Conservation (phyloP, 2,797 vertebrate genomes). For the Scleropages formosus region DNA sequence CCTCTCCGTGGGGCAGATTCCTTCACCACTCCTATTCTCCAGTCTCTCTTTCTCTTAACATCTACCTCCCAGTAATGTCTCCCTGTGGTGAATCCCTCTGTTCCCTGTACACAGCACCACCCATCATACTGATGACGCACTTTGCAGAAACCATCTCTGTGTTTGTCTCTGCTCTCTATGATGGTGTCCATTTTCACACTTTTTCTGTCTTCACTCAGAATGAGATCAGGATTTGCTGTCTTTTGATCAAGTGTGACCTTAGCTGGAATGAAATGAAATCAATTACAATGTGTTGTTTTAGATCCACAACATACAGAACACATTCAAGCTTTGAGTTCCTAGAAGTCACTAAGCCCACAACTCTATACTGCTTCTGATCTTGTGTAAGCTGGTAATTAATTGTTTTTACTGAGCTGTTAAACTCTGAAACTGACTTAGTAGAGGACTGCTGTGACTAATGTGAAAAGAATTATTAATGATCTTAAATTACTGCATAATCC, state of each 20-base stretch:
- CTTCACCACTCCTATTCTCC: constrained; percentile 45
- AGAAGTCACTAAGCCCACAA: too few relatives aligned
- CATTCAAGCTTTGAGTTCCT: too few relatives aligned
- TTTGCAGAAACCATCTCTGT: neutral
- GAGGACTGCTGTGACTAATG: too few relatives aligned
- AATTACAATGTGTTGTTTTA: neutral
- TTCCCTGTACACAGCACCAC: constrained; percentile 44
- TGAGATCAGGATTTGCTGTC: constrained; percentile 38
- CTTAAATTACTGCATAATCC: too few relatives aligned
- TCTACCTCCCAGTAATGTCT: constrained; percentile 46
- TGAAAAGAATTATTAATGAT: too few relatives aligned
- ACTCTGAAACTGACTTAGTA: too few relatives aligned
- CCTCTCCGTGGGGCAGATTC: constrained; percentile 39
- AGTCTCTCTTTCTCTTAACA: constrained; percentile 37
- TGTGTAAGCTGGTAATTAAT: too few relatives aligned
- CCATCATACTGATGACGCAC: constrained; percentile 20
- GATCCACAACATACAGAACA: too few relatives aligned
- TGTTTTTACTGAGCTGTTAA: too few relatives aligned
- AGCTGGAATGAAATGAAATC: constrained; percentile 29
- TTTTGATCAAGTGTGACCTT: constrained; percentile 41
- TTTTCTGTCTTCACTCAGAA: constrained; percentile 28
- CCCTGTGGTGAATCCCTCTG: constrained; percentile 38
- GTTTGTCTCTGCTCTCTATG: neutral
- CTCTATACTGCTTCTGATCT: too few relatives aligned
- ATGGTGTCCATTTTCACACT: constrained; percentile 27